Evolutionary conservation across 2,888 invertebrate species (phyloP), one percentile per base, ranked within the genome.

Genomic region (Drosophila demipolita): DNA sequence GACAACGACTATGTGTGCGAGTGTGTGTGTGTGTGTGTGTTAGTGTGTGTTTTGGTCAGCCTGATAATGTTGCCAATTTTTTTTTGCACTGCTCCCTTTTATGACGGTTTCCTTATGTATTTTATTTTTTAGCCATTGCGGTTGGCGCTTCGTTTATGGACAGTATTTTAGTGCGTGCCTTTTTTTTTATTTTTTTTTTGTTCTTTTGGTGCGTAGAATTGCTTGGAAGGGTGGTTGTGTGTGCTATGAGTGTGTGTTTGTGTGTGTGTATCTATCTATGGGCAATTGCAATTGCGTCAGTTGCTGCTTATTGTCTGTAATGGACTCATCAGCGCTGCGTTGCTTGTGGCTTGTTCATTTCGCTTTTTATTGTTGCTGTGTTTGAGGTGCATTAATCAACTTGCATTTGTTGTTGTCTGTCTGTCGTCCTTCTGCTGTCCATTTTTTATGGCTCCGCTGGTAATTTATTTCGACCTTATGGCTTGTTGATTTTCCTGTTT

Each of bases 41-140:
- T 55, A 58, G 45, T 54, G 49, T 70, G 35, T 67, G 50, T 67
- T 66, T 49, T 87, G 83, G 86, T 80, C 89, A 84, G 79, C 73
- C 61, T 66, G 53, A 78, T 80, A 86, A 81, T 74, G 73, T 77
- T 83, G 84, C 72, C 80, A 81, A 81, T 86, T 83, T 88, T 87
- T 83, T 89, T 87, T 63, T 52, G 86, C 82, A 50, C 38, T 63
- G 67, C 74, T 70, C 48, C 69, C 68, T 75, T 82, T 76, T 74
- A 80, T 79, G 77, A 66, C 57, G 52, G 40, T 69, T 67, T 66
- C 50, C 57, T 76, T 84, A 71, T 74, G 73, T 73, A 74, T 76
- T 82, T 88, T 80, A 85, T 83, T 87, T 86, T 90, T 87, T 83
- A 86, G 75, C 90, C 87, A 80, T 72, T 89, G 88, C 78, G 83